Evolutionary conservation across 2,113 vertebrate species (phyloP).

Genomic region (Pandion haliaetus): DNA sequence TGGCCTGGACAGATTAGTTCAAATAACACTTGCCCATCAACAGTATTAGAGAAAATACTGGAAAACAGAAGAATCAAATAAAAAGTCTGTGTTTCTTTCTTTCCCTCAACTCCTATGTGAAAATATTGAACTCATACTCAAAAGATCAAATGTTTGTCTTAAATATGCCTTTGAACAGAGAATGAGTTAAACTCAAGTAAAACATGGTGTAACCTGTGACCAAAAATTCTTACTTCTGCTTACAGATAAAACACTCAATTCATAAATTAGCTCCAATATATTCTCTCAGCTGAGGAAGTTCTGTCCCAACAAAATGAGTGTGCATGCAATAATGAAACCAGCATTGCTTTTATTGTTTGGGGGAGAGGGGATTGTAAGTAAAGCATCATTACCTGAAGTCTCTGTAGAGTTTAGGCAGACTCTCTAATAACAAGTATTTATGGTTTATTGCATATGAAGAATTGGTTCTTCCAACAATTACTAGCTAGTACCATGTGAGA

Average conservation of each 20-base stretch:
- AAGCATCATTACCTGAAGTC: not conserved
- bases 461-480: not conserved
- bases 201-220: not conserved
- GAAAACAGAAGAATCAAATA: not conserved
- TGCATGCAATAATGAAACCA: not conserved
- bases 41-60: not conserved
- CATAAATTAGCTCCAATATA: not conserved
- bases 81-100: not conserved
- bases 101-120: not conserved
- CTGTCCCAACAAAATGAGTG: not conserved
- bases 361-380: not conserved
- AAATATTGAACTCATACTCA: not conserved
- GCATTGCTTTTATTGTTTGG: not conserved
- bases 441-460: not conserved
- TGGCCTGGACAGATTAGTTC: not conserved
- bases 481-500: not conserved
- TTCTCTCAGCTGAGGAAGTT: not conserved
- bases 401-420: not conserved
- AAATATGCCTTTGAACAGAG: not conserved
- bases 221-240: not conserved
- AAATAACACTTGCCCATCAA: not conserved
- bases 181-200: not conserved
- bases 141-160: not conserved
- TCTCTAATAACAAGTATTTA: not conserved
- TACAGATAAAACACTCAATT: not conserved